Evolutionary conservation across 2,888 invertebrate species (phyloP).

Genomic region (Tetheella fluctuosa): DNA sequence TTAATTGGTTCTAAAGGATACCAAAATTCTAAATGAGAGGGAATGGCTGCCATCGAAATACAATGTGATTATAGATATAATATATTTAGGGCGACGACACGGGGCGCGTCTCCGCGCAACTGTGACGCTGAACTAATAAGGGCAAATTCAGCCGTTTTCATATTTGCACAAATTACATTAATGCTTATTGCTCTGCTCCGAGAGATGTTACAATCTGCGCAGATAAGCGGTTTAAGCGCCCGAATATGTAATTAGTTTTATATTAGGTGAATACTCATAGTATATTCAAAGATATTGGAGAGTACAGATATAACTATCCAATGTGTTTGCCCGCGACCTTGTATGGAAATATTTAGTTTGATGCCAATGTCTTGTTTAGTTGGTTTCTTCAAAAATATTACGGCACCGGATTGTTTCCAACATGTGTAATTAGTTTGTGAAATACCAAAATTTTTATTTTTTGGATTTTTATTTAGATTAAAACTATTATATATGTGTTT

Average conservation of each 20-base stretch:
- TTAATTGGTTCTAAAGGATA: constrained; percentile 17
- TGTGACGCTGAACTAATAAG: constrained; percentile 69
- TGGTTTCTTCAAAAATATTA: too few species aligned
- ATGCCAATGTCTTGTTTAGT: too few species aligned
- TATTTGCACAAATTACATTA: constrained; percentile 78
- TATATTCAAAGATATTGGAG: neutral
- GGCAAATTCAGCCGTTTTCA: constrained; percentile 69
- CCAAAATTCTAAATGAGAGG: constrained; percentile 24
- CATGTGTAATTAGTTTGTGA: too few species aligned
- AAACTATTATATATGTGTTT: too few species aligned
- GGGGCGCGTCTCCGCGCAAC: constrained; percentile 36
- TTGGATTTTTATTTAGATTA: too few species aligned
- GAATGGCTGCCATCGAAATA: constrained; percentile 52
- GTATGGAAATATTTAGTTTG: too few species aligned
- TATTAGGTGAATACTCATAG: constrained; percentile 10
- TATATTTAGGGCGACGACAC: constrained; percentile 33
- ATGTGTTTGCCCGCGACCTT: too few species aligned
- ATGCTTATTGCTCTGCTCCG: constrained; percentile 63
- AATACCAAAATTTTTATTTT: too few species aligned
- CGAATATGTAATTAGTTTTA: constrained; percentile 16
- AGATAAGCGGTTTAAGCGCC: constrained; percentile 46
- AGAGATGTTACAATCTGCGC: constrained; percentile 46
- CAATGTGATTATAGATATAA: constrained; percentile 63
- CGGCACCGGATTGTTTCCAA: too few species aligned
- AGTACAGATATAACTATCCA: too few species aligned